Evolutionary conservation across 2,113 vertebrate genomes (phyloP), one percentile per base, ranked within the genome.

Genomic region (Arvicanthis niloticus): DNA sequence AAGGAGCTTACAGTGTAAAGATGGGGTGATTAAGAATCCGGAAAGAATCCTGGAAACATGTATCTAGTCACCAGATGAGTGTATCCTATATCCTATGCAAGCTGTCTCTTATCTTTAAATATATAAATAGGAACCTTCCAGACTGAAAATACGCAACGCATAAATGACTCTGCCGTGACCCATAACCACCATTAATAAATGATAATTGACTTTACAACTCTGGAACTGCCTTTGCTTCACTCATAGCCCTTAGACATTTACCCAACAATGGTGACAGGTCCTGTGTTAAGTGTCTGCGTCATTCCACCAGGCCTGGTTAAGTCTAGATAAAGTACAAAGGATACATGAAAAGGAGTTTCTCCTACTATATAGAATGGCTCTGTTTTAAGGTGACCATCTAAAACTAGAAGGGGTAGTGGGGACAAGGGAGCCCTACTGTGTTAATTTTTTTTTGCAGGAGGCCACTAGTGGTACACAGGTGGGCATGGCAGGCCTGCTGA

Each of bases 121-220:
- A 5, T 0, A 15, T 51, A 94, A 96, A 97, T 10, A 88, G 80
- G 73, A 81, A 94, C 45, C 17, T 87, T 95, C 93, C 94, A 73
- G 60, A 73, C 75, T 92, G 92, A 48, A 93, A 95, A 97, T 21
- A 92, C 76, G 93, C 95, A 88, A 58, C 84, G 91, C 95, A 65
- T 92, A 96, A 65, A 76, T 78, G 94, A 2, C 72, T 92, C 72
- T 15, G 65, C 42, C 96, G 76, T 86, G 82, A 86, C 97, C 89
- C 87, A 29, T 56, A 96, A 45, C 58, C 10, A n/a, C 56, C 90
- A 91, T 76, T 97, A 95, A 72, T 51, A 97, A 94, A 53, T 29
- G 0, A 56, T 51, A 81, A 84, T 6, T 60, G 91, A 81, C 80
- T 92, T 92, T 0, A 62, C 93, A 87, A 15, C 91, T 53, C 56